These are phyloP conservation scores for Astropecten irregularis DNA, from an alignment of 53 echinoderm and acorn worm species.

Conservation along the genomic window DNA sequence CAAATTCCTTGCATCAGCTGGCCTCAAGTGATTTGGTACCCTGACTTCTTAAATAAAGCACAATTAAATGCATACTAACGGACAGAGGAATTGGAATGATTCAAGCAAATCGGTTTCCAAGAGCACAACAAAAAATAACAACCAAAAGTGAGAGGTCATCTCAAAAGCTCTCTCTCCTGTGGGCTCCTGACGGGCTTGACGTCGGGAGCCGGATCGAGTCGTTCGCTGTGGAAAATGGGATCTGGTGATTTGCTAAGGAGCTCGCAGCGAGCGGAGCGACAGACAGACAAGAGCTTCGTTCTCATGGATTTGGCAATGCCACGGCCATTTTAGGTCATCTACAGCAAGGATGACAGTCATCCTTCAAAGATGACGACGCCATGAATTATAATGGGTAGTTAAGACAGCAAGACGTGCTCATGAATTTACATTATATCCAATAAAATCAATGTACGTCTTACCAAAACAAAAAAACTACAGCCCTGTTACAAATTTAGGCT, in stretches of 20 bases:
- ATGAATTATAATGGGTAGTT: too few relatives aligned
- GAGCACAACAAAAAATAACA: slow-evolving; percentile 11
- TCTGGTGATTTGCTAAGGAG: slow-evolving; percentile 4
- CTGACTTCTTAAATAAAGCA: not conserved
- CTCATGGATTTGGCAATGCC: not conserved
- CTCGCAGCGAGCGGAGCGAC: not conserved
- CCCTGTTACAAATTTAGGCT: too few relatives aligned
- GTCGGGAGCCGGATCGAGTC: not conserved
- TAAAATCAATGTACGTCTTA: too few relatives aligned
- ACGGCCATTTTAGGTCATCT: not conserved
- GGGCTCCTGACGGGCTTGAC: not conserved
- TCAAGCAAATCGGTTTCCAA: not conserved
- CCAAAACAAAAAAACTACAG: too few relatives aligned
- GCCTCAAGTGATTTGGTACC: not conserved
- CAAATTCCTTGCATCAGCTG: not conserved
- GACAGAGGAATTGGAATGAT: too few relatives aligned
- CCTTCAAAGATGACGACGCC: too few relatives aligned
- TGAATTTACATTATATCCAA: too few relatives aligned
- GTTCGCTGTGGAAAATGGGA: slow-evolving; percentile 13
- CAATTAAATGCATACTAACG: not conserved
- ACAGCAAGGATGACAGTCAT: too few relatives aligned
- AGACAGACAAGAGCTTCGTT: not conserved
- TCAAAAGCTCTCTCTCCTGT: slow-evolving; percentile 27
- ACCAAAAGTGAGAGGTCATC: slow-evolving; percentile 48
- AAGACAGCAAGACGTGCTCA: too few relatives aligned